Conservation (phyloP, 2,888 invertebrate genomes). For the Dexiosoma caninum region DNA sequence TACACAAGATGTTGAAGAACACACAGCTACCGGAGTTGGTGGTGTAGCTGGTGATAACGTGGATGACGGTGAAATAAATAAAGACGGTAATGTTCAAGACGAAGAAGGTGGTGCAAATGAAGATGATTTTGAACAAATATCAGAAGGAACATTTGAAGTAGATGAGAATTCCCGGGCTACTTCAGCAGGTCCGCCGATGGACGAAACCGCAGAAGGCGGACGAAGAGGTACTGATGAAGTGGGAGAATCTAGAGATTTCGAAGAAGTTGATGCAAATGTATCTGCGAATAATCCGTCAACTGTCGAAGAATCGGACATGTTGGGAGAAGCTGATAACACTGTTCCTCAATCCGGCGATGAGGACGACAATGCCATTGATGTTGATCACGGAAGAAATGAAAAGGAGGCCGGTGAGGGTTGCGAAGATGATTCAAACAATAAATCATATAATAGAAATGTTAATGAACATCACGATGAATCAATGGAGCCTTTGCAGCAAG, state of each 20-base stretch:
- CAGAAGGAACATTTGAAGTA: conserved; percentile 72
- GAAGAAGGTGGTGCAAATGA: conserved; percentile 60
- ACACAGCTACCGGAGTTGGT: conserved; percentile 49
- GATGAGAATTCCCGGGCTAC: conserved; percentile 70
- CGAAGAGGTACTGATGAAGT: conserved; percentile 39
- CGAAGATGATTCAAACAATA: conserved; percentile 50
- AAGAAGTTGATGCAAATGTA: conserved; percentile 68
- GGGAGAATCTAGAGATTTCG: conserved; percentile 65
- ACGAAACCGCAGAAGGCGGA: conserved; percentile 49
- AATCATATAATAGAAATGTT: conserved; percentile 21
- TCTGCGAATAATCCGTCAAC: conserved; percentile 67
- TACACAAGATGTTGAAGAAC: conserved; percentile 66
- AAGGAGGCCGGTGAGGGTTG: conserved; percentile 17
- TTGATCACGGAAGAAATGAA: conserved; percentile 44
- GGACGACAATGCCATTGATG: conserved; percentile 59
- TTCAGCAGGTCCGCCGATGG: conserved; percentile 56
- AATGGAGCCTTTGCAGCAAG: conserved; percentile 57
- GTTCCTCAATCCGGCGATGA: conserved; percentile 64
- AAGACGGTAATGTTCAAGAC: conserved; percentile 58
- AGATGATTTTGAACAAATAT: conserved; percentile 73
- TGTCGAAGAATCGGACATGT: conserved; percentile 69
- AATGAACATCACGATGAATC: conserved; percentile 60
- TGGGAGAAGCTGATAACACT: conserved; percentile 71
- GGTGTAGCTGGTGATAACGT: conserved; percentile 75
- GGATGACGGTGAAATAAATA: conserved; percentile 48